phyloP scores from a whole-genome alignment of 2,797 vertebrate genomes.

The Sarcoramphus papa region DNA sequence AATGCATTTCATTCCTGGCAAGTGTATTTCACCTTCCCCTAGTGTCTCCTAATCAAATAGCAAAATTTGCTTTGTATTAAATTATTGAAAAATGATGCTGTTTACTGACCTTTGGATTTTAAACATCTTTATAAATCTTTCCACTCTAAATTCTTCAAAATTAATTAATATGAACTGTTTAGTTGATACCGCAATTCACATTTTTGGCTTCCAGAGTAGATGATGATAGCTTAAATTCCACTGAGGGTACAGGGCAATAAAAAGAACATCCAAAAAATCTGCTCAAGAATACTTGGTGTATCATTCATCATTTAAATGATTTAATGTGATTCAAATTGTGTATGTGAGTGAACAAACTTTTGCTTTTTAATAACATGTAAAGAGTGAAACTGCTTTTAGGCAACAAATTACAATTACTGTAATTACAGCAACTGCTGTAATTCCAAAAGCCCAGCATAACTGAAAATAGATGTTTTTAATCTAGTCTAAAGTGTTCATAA shows the following conservation, averaged over 20 bases:
- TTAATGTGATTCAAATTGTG: not conserved
- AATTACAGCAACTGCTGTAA: not conserved
- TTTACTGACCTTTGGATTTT: constrained; percentile 8
- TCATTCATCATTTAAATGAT: not conserved
- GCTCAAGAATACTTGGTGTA: not conserved
- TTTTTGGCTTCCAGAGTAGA: not conserved
- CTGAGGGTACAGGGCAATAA: not conserved
- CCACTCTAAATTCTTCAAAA: not conserved
- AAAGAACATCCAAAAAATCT: not conserved
- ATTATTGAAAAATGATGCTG: constrained; percentile 9
- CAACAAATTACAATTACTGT: not conserved
- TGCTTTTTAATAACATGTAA: not conserved
- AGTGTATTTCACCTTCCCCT: not conserved
- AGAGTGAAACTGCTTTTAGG: not conserved
- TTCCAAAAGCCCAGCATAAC: not conserved
- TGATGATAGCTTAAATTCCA: constrained; percentile 8
- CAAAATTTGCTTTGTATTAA: not conserved
- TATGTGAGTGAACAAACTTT: not conserved
- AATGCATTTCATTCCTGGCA: constrained; percentile 20
- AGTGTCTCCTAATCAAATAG: not conserved
- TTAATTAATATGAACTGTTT: not conserved
- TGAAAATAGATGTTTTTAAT: not conserved
- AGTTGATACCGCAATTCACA: not conserved
- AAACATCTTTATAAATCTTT: not conserved
- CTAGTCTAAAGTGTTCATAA: not conserved